These are phyloP conservation scores for Diglossa cyanea DNA, from an alignment of 2,797 vertebrate genomes.

Conservation along the genomic window DNA sequence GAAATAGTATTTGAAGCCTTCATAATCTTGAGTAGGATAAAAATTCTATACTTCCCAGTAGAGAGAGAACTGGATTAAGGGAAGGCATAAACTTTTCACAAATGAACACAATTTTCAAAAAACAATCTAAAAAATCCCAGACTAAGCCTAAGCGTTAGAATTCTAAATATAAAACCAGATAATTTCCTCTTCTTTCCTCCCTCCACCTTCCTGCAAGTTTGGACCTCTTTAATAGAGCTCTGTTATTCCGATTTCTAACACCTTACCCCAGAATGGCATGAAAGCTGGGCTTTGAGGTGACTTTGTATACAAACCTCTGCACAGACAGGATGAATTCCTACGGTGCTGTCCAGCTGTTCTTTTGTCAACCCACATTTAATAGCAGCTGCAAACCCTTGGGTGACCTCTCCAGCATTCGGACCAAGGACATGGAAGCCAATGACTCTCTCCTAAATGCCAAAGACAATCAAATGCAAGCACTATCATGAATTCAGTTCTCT, in stretches of 20 bases:
- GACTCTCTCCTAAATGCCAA: constrained; percentile 77
- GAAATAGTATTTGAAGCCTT: not conserved
- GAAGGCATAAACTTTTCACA: not conserved
- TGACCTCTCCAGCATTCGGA: constrained; percentile 83
- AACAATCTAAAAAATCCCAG: not conserved
- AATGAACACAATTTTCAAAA: not conserved
- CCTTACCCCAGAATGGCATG: not conserved
- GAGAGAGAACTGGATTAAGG: not conserved
- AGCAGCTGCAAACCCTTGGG: constrained; percentile 82
- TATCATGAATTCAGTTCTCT: not conserved
- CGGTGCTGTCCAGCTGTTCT: constrained; percentile 76
- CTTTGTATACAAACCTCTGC: constrained; percentile 79
- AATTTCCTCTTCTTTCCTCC: not conserved
- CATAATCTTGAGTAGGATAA: not conserved
- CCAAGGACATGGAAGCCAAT: constrained; percentile 84
- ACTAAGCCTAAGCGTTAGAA: not conserved
- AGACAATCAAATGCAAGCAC: not conserved
- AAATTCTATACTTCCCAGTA: not conserved
- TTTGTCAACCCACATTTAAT: constrained; percentile 86
- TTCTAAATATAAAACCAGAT: not conserved
- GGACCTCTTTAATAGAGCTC: not conserved
- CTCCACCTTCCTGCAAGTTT: accelerated
- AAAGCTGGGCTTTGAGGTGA: not conserved
- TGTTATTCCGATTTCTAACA: not conserved
- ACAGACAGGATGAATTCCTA: constrained; percentile 82